phyloP scores from a whole-genome alignment of 2,888 invertebrate genomes.

The Nematopogon swammerdamellus region DNA sequence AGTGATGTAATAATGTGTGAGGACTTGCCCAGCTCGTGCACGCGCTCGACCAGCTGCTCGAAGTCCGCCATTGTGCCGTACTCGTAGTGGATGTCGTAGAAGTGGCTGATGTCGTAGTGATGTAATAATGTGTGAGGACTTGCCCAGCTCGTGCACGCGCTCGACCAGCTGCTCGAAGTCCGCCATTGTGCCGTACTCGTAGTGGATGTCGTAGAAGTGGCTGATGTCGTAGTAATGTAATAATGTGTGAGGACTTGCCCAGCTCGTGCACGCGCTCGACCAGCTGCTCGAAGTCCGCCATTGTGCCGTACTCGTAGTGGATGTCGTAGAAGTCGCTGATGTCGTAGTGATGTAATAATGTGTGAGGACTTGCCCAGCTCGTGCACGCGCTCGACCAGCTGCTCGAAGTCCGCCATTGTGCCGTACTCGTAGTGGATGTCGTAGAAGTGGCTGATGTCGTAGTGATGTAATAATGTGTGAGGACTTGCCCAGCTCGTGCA shows the following conservation, averaged over 20 bases:
- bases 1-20: slow-evolving; percentile 41
- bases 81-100: slow-evolving; percentile 64
- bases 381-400: slow-evolving; percentile 55
- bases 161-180: slow-evolving; percentile 63
- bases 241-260: slow-evolving; percentile 22
- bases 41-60: slow-evolving; percentile 47
- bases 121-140: slow-evolving; percentile 15
- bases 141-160: slow-evolving; percentile 55
- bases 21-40: slow-evolving; percentile 49
- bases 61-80: slow-evolving; percentile 77
- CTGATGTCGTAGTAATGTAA: slow-evolving; percentile 78
- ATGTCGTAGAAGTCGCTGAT: slow-evolving; percentile 74
- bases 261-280: slow-evolving; percentile 51
- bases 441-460: slow-evolving; percentile 78
- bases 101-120: slow-evolving; percentile 83
- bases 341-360: slow-evolving; percentile 66
- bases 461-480: slow-evolving; percentile 49
- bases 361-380: slow-evolving; percentile 31
- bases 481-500: slow-evolving; percentile 50
- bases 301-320: slow-evolving; percentile 69
- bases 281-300: slow-evolving; percentile 65
- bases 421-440: slow-evolving; percentile 73
- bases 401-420: slow-evolving; percentile 65
- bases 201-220: slow-evolving; percentile 69
- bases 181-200: slow-evolving; percentile 67